phyloP scores from a whole-genome alignment of 1,140 invertebrate genomes.

The Leptopilina clavipes region DNA sequence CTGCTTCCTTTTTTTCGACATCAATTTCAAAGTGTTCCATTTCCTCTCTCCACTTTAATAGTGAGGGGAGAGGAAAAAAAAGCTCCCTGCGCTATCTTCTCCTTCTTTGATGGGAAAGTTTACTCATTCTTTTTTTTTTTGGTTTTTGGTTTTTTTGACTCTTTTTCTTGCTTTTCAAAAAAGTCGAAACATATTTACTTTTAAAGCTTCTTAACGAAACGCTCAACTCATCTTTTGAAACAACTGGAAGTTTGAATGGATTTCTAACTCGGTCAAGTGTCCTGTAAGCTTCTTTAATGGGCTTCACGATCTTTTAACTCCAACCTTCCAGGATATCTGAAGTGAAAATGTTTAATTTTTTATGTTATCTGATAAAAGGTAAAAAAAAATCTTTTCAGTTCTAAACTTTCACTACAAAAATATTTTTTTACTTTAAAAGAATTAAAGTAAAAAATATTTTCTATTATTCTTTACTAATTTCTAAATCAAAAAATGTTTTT shows the following conservation, averaged over 20 bases:
- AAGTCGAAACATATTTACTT: background rate
- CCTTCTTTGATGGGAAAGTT: background rate
- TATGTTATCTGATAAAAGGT: too few species aligned
- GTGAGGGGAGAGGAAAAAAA: background rate
- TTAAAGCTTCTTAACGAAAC: background rate
- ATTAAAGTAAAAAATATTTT: too few species aligned
- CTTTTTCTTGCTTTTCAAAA: background rate
- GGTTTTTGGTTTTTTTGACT: background rate
- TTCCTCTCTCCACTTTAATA: background rate
- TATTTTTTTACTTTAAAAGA: too few species aligned
- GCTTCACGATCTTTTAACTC: constrained; percentile 3
- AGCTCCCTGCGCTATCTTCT: background rate
- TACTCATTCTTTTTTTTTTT: background rate
- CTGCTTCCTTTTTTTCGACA: background rate
- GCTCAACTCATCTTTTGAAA: background rate
- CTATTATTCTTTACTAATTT: too few species aligned
- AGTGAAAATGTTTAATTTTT: background rate
- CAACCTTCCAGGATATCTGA: background rate
- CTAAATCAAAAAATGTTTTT: too few species aligned
- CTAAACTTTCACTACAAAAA: too few species aligned
- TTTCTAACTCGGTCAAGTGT: constrained; percentile 11
- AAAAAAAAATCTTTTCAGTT: background rate
- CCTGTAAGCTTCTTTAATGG: constrained; percentile 9
- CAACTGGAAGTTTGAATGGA: background rate
- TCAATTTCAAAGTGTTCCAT: background rate